Conservation (phyloP, 2,797 vertebrate species). For the Rhyacichthys aspro region DNA sequence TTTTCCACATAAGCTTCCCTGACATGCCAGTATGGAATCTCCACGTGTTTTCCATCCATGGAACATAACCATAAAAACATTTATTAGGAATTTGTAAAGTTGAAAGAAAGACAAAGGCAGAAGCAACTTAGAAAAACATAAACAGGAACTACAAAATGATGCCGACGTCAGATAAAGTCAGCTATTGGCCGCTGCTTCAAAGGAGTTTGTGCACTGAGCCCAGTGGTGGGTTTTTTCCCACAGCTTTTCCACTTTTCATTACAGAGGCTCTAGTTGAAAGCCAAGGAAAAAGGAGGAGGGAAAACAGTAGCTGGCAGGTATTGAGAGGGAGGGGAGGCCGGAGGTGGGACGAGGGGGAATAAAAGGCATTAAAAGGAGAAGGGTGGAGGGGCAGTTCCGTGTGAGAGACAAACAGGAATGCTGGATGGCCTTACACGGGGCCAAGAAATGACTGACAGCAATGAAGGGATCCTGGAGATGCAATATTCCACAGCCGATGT, state of each 20-base stretch:
- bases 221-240: background rate
- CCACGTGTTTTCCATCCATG: conserved; percentile 36
- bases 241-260: conserved; percentile 48
- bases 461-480: no score
- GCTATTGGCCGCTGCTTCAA: conserved; percentile 28
- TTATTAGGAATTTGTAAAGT: conserved; percentile 34
- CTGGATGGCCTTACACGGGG: conserved; percentile 50
- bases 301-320: conserved; percentile 42
- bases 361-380: conserved; percentile 55
- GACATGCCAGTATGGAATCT: conserved; percentile 36
- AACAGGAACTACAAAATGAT: conserved; percentile 35
- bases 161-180: conserved; percentile 11
- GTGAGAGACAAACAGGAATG: conserved; percentile 76
- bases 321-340: conserved; percentile 35
- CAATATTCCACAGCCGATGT: background rate
- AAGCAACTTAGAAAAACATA: conserved; percentile 15
- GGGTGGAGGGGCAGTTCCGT: conserved; percentile 64
- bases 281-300: conserved; percentile 18
- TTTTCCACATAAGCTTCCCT: conserved; percentile 39
- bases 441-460: conserved; percentile 10
- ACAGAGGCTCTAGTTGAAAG: conserved; percentile 43
- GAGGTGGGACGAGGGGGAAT: conserved; percentile 37
- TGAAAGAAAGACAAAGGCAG: conserved; percentile 39
- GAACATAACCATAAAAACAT: conserved; percentile 42
- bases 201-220: conserved; percentile 16